These are phyloP conservation scores for Albula glossodonta DNA, from an alignment of 2,113 vertebrate species.

Conservation along the genomic window DNA sequence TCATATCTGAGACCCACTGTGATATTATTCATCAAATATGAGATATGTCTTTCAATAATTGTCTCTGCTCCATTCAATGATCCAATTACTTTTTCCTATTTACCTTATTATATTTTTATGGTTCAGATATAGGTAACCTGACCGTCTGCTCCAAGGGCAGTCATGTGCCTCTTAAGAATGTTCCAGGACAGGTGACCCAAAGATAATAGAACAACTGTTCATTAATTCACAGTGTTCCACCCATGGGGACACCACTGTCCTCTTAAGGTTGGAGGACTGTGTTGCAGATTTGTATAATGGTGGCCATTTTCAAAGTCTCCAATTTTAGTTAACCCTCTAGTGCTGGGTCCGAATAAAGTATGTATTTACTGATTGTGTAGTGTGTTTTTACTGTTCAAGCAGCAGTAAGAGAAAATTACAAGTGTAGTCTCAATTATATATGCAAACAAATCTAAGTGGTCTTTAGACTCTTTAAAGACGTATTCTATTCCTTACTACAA, in stretches of 20 bases:
- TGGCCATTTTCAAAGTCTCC: too few species aligned
- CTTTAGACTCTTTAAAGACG: too few species aligned
- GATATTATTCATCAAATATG: background rate
- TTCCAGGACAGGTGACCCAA: background rate
- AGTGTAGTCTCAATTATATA: too few species aligned
- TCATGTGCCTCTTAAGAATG: background rate
- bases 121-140: background rate
- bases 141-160: background rate
- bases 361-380: too few species aligned
- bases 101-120: background rate
- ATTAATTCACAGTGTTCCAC: background rate
- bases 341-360: too few species aligned
- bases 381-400: too few species aligned
- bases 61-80: background rate
- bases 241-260: background rate
- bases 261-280: background rate
- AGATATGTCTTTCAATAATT: background rate
- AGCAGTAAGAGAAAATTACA: too few species aligned
- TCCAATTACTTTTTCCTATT: background rate
- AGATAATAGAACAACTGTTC: background rate
- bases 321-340: too few species aligned
- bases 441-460: too few species aligned
- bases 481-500: too few species aligned
- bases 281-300: background rate
- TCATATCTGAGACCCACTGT: background rate